phyloP scores from a whole-genome alignment of 92 coral and sea anemone species.

The Paramuricea clavata region DNA sequence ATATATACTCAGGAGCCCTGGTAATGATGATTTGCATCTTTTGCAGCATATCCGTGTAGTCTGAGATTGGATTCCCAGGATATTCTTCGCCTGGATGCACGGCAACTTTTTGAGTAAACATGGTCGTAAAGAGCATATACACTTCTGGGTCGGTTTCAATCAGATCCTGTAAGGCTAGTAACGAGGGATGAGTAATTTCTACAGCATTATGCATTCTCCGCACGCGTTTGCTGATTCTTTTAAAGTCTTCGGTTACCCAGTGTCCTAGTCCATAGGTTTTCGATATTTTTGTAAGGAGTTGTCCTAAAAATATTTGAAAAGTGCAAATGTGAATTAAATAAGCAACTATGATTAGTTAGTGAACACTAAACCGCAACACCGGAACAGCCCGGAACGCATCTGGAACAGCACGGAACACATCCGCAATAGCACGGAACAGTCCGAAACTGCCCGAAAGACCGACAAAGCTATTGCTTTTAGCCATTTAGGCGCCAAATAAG shows the following conservation, averaged over 20 bases:
- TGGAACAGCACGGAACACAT: too few relatives aligned
- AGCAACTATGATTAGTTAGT: too few relatives aligned
- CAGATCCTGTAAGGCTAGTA: neutral
- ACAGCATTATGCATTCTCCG: neutral
- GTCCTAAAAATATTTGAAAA: too few relatives aligned
- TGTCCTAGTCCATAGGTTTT: neutral
- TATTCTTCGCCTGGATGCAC: neutral
- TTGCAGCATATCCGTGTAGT: slow-evolving; percentile 6
- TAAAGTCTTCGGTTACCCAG: neutral
- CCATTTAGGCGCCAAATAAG: too few relatives aligned
- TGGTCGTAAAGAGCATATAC: neutral
- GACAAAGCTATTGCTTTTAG: too few relatives aligned
- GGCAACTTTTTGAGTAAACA: neutral
- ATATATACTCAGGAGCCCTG: neutral
- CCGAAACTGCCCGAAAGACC: too few relatives aligned
- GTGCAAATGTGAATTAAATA: too few relatives aligned
- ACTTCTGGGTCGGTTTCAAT: neutral
- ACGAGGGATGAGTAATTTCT: neutral
- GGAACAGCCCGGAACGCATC: too few relatives aligned
- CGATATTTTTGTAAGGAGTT: neutral
- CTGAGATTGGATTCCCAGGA: neutral
- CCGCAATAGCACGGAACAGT: too few relatives aligned
- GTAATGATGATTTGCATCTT: neutral
- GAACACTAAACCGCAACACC: too few relatives aligned
- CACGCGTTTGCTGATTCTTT: neutral